Evolutionary conservation across 2,113 vertebrate species (phyloP).

Genomic region (Passerina amoena): DNA sequence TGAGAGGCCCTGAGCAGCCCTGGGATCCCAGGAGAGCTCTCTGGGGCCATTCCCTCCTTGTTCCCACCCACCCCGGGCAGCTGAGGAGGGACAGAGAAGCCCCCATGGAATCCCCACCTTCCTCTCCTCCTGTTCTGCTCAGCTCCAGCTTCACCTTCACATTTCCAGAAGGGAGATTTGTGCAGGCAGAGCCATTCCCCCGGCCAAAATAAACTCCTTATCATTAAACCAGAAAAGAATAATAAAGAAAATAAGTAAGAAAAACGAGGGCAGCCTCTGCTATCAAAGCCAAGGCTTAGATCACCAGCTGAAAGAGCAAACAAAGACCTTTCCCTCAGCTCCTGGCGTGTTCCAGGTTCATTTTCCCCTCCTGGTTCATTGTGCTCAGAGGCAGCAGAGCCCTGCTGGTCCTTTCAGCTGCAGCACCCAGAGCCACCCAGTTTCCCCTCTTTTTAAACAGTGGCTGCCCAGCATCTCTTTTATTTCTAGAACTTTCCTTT

Average conservation of each 20-base stretch:
- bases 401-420: conserved; percentile 5
- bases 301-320: not conserved
- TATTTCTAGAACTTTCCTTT: not conserved
- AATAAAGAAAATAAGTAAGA: not conserved
- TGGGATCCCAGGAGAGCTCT: not conserved
- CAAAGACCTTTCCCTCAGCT: not conserved
- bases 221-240: not conserved
- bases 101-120: fast-evolving
- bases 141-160: not conserved
- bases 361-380: not conserved
- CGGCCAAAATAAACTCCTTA: not conserved
- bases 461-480: not conserved
- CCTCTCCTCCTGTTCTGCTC: not conserved
- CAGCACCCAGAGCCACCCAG: not conserved
- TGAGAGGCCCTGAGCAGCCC: fast-evolving
- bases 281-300: not conserved
- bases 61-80: fast-evolving
- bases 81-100: not conserved
- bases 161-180: not conserved
- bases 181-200: not conserved
- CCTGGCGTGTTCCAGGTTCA: not conserved
- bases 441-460: not conserved
- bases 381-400: not conserved
- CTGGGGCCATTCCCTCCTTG: not conserved
- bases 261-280: not conserved